Base-by-base conservation (phyloP, 2,888 invertebrate genomes). In the Dasysyrphus albostriatus region DNA sequence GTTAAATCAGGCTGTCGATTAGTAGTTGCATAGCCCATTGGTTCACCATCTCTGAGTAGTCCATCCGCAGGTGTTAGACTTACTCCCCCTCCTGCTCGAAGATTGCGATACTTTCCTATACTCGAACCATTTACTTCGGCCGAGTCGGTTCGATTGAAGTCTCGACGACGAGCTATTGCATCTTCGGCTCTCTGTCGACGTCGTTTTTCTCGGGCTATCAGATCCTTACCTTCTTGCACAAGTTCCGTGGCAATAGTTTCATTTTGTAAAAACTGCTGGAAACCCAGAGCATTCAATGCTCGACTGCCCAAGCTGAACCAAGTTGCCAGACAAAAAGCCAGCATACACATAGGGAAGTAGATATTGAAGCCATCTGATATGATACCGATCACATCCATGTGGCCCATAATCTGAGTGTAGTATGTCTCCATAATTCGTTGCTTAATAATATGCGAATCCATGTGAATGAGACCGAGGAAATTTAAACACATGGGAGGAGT, bases 401-500 rank as follows among this genome's bases (percentile, higher is more conserved):
- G 99, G 0, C 99, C 99, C 99, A 99, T 99, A 89, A 99, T 97
- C 95, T 97, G 96, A 0, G 99, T 99, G 91, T 99, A 99, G 89
- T 97, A 96, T 0, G 99, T 99, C 93, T 97, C 99, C 93, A 96
- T 94, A 56, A 96, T 94, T 88, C 95, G 95, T 88, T 91, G 79
- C 89, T 96, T 96, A 83, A 98, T 97, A 73, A 98, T 95, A 90
- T 98, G 98, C 47, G 98, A 98, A 93, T 99, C 99, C 96, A 99
- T 97, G 91, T 99, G 99, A 89, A 99, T 98, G 34, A 99, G 94
- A 42, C 99, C 98, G 69, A 99, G 94, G 92, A 99, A 99, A 93
- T 99, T 99, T 61, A 99, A 95, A 93, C 99, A 99, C 94, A 99
- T 96, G 3, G 99, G 99, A 0, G 99, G 98, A 0, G 99, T 99